These are phyloP conservation scores for Ooceraea biroi DNA, from an alignment of 1,140 invertebrate genomes.

Conservation along the genomic window DNA sequence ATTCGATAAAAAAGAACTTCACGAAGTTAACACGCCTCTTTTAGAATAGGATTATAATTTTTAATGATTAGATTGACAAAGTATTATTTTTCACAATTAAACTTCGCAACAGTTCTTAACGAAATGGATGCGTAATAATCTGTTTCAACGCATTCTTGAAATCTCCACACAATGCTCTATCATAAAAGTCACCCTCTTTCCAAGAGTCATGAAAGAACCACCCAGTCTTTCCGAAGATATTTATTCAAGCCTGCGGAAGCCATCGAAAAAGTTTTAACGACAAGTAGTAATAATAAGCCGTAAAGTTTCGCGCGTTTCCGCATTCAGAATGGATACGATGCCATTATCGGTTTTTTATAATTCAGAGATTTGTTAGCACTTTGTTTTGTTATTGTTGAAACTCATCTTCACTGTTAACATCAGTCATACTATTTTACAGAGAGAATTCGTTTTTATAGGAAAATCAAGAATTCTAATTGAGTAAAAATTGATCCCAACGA, in stretches of 20 bases:
- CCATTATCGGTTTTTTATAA: slow-evolving; percentile 41
- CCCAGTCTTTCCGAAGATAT: slow-evolving; percentile 60
- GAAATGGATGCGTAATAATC: slow-evolving; percentile 35
- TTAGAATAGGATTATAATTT: not conserved
- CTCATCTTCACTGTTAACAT: not conserved
- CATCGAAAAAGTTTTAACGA: slow-evolving; percentile 71
- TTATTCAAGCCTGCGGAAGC: slow-evolving; percentile 64
- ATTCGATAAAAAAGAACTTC: no score
- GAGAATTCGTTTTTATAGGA: not conserved
- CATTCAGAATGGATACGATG: slow-evolving; percentile 45
- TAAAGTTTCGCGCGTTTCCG: slow-evolving; percentile 59
- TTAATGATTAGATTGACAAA: not conserved
- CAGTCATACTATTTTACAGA: not conserved
- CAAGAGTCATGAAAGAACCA: slow-evolving; percentile 44
- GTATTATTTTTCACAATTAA: slow-evolving; percentile 19
- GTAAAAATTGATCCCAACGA: not conserved
- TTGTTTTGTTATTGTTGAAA: not conserved
- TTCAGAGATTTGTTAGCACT: slow-evolving; percentile 53
- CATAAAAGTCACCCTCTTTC: slow-evolving; percentile 44
- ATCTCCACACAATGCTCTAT: slow-evolving; percentile 39
- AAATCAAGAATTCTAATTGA: not conserved
- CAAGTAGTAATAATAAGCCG: slow-evolving; percentile 62
- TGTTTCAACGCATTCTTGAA: slow-evolving; percentile 40
- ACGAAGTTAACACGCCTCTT: no score
- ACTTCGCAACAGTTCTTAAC: slow-evolving; percentile 61